A percentile compares a stretch with the other conserved stretches of the same genome.
These are phyloP conservation scores for Blastobasis lacticolella DNA, from an alignment of 2,888 invertebrate species.

Conservation along the genomic window DNA sequence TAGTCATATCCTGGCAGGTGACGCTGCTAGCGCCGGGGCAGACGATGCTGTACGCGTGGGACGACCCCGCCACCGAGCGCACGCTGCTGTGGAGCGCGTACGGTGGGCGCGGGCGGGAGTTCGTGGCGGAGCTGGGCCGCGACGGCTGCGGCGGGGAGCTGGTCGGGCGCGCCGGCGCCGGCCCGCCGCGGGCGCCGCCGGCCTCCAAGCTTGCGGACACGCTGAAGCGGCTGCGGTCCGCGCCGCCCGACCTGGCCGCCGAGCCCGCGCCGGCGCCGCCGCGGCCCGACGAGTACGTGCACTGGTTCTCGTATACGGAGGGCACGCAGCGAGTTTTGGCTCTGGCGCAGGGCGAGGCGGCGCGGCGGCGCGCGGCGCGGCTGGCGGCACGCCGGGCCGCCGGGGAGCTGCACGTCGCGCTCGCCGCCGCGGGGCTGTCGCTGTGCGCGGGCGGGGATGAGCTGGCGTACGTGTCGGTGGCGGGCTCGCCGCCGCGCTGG, in stretches of 20 bases:
- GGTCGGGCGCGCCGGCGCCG: not conserved
- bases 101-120: constrained; percentile 83
- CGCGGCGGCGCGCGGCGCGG: constrained; percentile 72
- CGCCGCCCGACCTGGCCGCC: constrained; percentile 69
- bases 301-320: constrained; percentile 87
- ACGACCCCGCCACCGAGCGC: constrained; percentile 83
- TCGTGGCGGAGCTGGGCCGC: constrained; percentile 80
- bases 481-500: constrained; percentile 84
- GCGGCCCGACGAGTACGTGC: constrained; percentile 54
- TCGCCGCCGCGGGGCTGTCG: constrained; percentile 80
- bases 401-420: constrained; percentile 79
- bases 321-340: constrained; percentile 82
- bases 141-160: constrained; percentile 64
- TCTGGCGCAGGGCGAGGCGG: constrained; percentile 84
- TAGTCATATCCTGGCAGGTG: too few relatives aligned
- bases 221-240: constrained; percentile 66
- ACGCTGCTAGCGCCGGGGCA: constrained; percentile 26
- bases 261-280: constrained; percentile 77
- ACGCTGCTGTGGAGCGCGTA: constrained; percentile 87
- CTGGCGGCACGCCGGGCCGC: constrained; percentile 80
- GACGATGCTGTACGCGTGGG: constrained; percentile 88
- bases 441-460: constrained; percentile 72
- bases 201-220: constrained; percentile 72
- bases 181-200: too few relatives aligned
- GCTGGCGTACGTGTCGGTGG: constrained; percentile 78